Conservation (phyloP, 2,888 invertebrate species). For the Caradrina clavipalpis region DNA sequence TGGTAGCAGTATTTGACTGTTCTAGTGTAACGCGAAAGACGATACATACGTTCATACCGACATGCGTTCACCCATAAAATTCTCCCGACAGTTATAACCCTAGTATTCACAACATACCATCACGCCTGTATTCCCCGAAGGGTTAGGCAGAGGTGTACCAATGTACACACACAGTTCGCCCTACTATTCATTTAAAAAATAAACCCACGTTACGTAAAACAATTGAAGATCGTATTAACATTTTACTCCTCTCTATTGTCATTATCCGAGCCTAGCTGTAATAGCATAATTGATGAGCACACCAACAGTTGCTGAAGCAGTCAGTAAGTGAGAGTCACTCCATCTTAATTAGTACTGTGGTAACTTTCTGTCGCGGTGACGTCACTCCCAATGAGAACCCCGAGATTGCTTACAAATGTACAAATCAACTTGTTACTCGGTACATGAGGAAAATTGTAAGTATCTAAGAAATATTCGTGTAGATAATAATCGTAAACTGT, state of each 20-base stretch:
- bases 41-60: too few relatives aligned
- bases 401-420: conserved; percentile 2
- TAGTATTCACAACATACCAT: too few relatives aligned
- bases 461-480: background rate
- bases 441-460: background rate
- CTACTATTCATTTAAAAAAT: too few relatives aligned
- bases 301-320: conserved; percentile 1
- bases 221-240: background rate
- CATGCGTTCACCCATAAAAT: too few relatives aligned
- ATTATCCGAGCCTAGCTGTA: background rate
- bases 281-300: conserved; percentile 36
- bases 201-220: background rate
- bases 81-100: too few relatives aligned
- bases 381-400: conserved; percentile 4
- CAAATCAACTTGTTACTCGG: conserved; percentile 11
- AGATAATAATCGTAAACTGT: too few relatives aligned
- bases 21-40: too few relatives aligned
- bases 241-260: background rate
- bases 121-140: too few relatives aligned
- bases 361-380: conserved; percentile 18
- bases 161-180: too few relatives aligned
- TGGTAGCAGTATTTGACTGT: too few relatives aligned
- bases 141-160: too few relatives aligned
- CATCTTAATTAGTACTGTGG: conserved; percentile 36
- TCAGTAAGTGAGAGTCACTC: conserved; percentile 16